Evolutionary conservation across 2,113 vertebrate species (phyloP).

Genomic region (Prietella phreatophila): DNA sequence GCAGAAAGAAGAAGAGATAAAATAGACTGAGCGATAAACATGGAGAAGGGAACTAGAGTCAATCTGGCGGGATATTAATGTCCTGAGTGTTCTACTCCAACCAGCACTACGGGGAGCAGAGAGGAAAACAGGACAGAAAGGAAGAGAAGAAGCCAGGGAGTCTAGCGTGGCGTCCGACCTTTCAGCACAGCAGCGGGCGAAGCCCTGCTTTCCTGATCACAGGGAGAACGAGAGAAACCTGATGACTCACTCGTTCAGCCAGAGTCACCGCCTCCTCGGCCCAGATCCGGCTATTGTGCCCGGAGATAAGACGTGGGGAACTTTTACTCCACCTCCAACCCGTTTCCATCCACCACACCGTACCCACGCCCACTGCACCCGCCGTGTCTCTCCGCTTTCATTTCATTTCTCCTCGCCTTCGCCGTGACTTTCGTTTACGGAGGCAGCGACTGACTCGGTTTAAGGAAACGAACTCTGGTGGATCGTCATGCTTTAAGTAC

Average conservation of each 20-base stretch:
- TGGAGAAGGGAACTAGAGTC: slow-evolving; percentile 1
- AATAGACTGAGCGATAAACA: slow-evolving; percentile 2
- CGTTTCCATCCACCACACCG: background rate
- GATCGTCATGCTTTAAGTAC: background rate
- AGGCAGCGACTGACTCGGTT: background rate
- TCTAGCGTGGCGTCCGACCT: slow-evolving; percentile 43
- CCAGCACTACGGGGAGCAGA: slow-evolving; percentile 24
- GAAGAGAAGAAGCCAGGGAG: slow-evolving; percentile 12
- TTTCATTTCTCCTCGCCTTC: background rate
- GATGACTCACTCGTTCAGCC: slow-evolving; percentile 12
- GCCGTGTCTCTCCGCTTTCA: background rate
- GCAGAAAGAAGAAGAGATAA: background rate
- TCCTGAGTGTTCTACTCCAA: slow-evolving; percentile 40
- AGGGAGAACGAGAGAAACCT: slow-evolving; percentile 16
- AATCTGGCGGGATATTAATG: slow-evolving; percentile 45
- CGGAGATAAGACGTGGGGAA: background rate
- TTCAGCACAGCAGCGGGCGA: slow-evolving; percentile 31
- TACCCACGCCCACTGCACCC: background rate
- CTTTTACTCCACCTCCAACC: slow-evolving; percentile 13
- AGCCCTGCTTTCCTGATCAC: slow-evolving; percentile 57
- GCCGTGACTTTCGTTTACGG: background rate
- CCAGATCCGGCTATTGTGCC: slow-evolving; percentile 35
- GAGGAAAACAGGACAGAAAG: slow-evolving; percentile 34
- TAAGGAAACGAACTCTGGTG: background rate
- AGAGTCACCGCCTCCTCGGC: background rate